Evolutionary conservation across 2,888 invertebrate genomes (phyloP), one percentile per base, ranked within the genome.

Genomic region (Proisotoma minuta): DNA sequence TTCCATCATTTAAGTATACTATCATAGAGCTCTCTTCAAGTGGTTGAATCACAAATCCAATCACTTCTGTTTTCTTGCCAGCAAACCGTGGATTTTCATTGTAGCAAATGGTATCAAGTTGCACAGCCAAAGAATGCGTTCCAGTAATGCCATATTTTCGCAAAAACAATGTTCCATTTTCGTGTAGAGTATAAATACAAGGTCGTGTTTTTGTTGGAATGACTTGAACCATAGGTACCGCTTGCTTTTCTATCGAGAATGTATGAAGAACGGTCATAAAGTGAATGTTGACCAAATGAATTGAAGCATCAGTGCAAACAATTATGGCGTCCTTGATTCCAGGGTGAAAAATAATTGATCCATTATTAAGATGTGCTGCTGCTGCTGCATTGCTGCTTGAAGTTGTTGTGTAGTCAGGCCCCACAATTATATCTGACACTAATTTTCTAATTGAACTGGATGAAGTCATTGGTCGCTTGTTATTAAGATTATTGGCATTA

Each of bases 361-460:
- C 65, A 48, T 24, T 48, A 20, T 28, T 23, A 12, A 18, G 5
- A 12, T 15, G 4, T 5, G 15, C 18, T 28, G 57, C 62, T 1
- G 53, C 24, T 22, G 39, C 58, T 56, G 57, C 22, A 10, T 53
- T 49, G 34, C 62, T 61, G 50, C 57, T 65, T 15, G 64, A 23
- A 8, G 66, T 39, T 20, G 58, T 66, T 29, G 54, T 52, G 43
- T 63, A 57, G 48, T 71, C 70, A 3, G 70, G 58, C 2, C 71
- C 73, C 1, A 71, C 73, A 47, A 73, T 71, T n/a, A 73, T 73
- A 43, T 73, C 73, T 1, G 71, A 69, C 5, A 73, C 70, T 18
- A 73, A 60, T 49, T 71, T 66, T 22, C 73, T 59, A 53, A 73
- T 71, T 3, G 65, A 65, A 18, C 66, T 63, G 10, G 71, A 64